phyloP scores from a whole-genome alignment of 2,797 vertebrate species.

The Lagocephalus sceleratus region DNA sequence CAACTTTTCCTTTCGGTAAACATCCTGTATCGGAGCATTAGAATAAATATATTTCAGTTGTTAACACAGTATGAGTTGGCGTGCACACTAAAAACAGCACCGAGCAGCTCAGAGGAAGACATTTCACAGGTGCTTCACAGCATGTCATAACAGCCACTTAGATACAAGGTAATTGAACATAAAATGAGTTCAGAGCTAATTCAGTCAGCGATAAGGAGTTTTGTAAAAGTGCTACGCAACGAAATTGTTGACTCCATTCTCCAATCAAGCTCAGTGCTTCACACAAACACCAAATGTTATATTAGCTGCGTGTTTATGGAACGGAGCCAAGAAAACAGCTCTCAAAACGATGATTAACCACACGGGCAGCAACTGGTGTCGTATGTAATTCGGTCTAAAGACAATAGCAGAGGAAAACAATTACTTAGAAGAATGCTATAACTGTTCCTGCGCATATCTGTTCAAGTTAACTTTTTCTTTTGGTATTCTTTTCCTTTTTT shows the following conservation, averaged over 20 bases:
- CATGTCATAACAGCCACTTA: slow-evolving; percentile 45
- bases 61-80: slow-evolving; percentile 12
- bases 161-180: slow-evolving; percentile 40
- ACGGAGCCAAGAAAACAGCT: slow-evolving; percentile 17
- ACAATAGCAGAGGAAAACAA: neutral
- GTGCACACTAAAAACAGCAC: slow-evolving; percentile 16
- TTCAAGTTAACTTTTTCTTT: neutral
- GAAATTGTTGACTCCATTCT: slow-evolving; percentile 36
- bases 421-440: neutral
- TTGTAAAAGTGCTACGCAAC: slow-evolving; percentile 14
- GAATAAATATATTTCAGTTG: neutral
- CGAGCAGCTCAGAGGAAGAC: slow-evolving; percentile 18
- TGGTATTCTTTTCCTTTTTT: too few species aligned
- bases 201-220: slow-evolving; percentile 37
- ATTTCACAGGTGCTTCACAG: slow-evolving; percentile 45
- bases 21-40: neutral
- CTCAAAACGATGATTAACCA: slow-evolving; percentile 17
- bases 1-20: slow-evolving; percentile 4
- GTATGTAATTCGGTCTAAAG: slow-evolving; percentile 2
- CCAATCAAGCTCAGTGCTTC: slow-evolving; percentile 30
- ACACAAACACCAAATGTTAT: slow-evolving; percentile 31
- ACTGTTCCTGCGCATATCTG: neutral
- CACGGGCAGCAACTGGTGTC: slow-evolving; percentile 16
- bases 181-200: slow-evolving; percentile 32
- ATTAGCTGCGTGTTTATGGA: slow-evolving; percentile 23